phyloP scores from a whole-genome alignment of 2,113 vertebrate genomes.

The Erythrocercus mccallii region DNA sequence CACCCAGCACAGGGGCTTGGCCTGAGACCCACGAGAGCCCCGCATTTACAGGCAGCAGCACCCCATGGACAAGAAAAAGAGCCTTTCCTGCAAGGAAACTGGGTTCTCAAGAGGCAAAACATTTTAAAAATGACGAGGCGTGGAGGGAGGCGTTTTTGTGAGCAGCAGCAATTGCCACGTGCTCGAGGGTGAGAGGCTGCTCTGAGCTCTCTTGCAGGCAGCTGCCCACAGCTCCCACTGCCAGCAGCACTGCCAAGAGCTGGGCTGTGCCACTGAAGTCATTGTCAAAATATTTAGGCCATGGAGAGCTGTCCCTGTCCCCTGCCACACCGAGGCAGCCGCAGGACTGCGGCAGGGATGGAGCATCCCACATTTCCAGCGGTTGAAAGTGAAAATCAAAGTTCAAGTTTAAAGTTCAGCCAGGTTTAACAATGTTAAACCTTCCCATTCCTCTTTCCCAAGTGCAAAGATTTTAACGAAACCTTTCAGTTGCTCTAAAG shows the following conservation, averaged over 20 bases:
- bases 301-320: not conserved
- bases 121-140: accelerated
- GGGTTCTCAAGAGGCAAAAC: not conserved
- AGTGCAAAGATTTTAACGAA: not conserved
- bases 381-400: not conserved
- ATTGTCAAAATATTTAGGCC: conserved; percentile 47
- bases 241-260: not conserved
- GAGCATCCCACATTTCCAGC: accelerated
- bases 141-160: not conserved
- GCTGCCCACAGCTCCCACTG: not conserved
- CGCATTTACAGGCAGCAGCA: not conserved
- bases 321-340: not conserved
- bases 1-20: accelerated
- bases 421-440: not conserved
- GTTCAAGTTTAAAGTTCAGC: not conserved
- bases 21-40: accelerated
- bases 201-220: not conserved
- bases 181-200: not conserved
- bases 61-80: not conserved
- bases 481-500: not conserved
- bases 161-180: not conserved
- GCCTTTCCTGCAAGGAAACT: accelerated
- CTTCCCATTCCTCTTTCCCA: not conserved
- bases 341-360: not conserved
- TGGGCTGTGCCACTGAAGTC: conserved; percentile 22